Evolutionary conservation across 53 echinoderm and acorn worm species (phyloP), one percentile per base, ranked within the genome.

Genomic region (Antedon mediterranea): DNA sequence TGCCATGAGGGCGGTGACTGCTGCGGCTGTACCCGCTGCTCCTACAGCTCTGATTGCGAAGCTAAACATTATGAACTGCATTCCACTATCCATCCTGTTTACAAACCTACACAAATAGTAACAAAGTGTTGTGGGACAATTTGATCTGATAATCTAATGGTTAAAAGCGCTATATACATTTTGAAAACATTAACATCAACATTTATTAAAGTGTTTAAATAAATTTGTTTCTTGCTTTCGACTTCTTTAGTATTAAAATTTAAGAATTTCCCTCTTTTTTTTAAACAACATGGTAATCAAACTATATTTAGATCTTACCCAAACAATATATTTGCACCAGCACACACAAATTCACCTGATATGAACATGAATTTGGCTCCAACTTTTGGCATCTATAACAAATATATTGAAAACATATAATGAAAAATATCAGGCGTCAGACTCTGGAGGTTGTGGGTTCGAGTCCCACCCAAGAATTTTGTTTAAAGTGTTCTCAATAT

Each of bases 321-420:
- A 76, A 76, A 76, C 34, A 76, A 5, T 6, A 76, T 76, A 3
- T 4, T 34, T 4, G 33, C 28, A 5, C 32, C 32, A 20, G 33
- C 76, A 34, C 76, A 76, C 28, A 34, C 26, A 33, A 76, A 76
- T 14, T 32, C 32, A 32, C 76, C 76, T 8, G 76, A 32, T 28
- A 76, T 20, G 34, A 76, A 76, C 76, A 76, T 31, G 28, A 76
- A 76, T 34, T 76, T 76, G 6, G 76, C 76, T 32, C 34, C 76
- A 28, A 76, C 34, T 33, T 76, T 31, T 32, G 76, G 76, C 28
- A 76, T 7, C 76, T 76, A 57, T 57, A 23, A 23, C 9, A 57
- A 8, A 57, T 3, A 57, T 2, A 2, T 23, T 15, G 20, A 57
- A 57, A 57, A n/a, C n/a, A n/a, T n/a, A n/a, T n/a, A n/a, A n/a